Base-by-base conservation (phyloP, 2,113 vertebrate species). In the Pelusios castaneus region DNA sequence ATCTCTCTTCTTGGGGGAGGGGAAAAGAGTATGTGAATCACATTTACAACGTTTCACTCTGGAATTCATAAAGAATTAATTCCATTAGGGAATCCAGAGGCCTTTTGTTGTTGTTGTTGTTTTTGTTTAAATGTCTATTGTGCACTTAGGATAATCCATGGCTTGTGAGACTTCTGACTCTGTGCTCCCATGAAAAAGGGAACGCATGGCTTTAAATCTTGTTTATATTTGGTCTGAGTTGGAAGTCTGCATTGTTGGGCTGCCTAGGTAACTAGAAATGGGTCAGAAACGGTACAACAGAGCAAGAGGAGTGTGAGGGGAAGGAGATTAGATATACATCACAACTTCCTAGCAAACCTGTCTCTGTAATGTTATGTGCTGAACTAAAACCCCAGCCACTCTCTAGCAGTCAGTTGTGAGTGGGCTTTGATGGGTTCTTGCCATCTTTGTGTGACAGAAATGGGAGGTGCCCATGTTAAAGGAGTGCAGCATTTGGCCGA, bases 41-140 rank as follows among this genome's bases (percentile, higher is more conserved):
- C 97, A 98, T 98, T 98, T 97, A 97, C 91, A 96, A 91, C 95
- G 95, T 96, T 97, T 97, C 98, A 96, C 96, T 97, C 97, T 98
- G 97, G 96, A 97, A 95, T 97, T 97, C 97, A 97, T 97, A 97
- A 97, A 97, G 95, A 95, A 97, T 85, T 95, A 98, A 98, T 97
- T 97, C 97, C 95, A 97, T 97, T 96, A 97, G 96, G 96, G 96
- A 97, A 95, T 96, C 85, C 55, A 86, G 94, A 81, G 91, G 94
- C 92, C 91, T 95, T 85, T 86, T 93, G 84, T 89, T 87, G 41
- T 67, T 84, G 75, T 92, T 91, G 84, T 87, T 94, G 95, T 45
- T 91, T 78, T 80, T 25, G 82, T 80, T 88, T 49, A 83, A 90
- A 96, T 89, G 89, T 90, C 91, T 91, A 97, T 97, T 97, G 91